Evolutionary conservation across 2,888 invertebrate species (phyloP).

Genomic region (Rhamnusium bicolor): DNA sequence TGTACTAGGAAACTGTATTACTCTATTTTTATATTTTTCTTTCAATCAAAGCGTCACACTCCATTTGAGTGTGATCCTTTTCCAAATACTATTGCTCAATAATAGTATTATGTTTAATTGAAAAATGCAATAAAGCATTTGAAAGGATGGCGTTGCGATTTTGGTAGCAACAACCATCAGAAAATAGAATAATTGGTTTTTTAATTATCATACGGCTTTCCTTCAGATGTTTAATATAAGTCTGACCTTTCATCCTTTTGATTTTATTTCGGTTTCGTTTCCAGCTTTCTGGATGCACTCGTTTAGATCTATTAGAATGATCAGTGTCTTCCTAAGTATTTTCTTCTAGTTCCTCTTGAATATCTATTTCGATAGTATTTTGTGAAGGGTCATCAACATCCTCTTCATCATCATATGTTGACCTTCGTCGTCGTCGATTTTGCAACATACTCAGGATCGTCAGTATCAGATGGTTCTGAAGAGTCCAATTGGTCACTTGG

Average conservation of each 20-base stretch:
- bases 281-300: conserved; percentile 18
- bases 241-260: conserved; percentile 28
- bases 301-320: too few relatives aligned
- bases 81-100: neutral
- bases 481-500: too few relatives aligned
- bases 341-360: too few relatives aligned
- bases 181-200: neutral
- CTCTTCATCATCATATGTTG: too few relatives aligned
- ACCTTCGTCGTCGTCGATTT: too few relatives aligned
- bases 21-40: neutral
- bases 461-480: too few relatives aligned
- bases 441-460: too few relatives aligned
- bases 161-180: neutral
- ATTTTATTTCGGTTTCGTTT: conserved; percentile 29
- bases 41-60: neutral
- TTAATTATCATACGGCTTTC: neutral
- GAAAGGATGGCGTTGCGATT: neutral
- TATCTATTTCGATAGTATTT: too few relatives aligned
- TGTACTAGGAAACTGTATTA: conserved; percentile 19
- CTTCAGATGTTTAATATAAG: neutral
- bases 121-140: neutral
- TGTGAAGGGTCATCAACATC: too few relatives aligned
- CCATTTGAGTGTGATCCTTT: conserved; percentile 15
- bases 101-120: neutral
- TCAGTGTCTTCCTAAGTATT: too few relatives aligned